A percentile compares a stretch with the other conserved stretches of the same genome.
Conservation (phyloP, 2,797 vertebrate genomes). For the Hylomyscus alleni region DNA sequence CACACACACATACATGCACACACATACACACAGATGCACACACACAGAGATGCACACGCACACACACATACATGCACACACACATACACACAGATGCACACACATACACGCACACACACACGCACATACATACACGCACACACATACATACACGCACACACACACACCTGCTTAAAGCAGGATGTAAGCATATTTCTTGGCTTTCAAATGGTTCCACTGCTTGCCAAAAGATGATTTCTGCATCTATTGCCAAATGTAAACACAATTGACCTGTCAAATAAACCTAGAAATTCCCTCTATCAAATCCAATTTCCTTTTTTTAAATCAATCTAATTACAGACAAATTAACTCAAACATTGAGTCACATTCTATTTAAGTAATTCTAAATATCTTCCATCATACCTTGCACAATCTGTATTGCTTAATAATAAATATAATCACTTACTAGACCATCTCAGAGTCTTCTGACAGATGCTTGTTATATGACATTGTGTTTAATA, state of each 20-base stretch:
- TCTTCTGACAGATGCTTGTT: background rate
- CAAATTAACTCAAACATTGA: conserved; percentile 46
- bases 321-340: background rate
- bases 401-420: background rate
- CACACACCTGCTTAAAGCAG: background rate
- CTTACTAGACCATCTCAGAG: background rate
- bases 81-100: background rate
- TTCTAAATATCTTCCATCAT: conserved; percentile 13
- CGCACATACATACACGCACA: background rate
- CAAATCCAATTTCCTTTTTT: conserved; percentile 43
- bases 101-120: no score
- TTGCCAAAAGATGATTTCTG: conserved; percentile 52
- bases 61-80: no score
- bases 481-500: background rate
- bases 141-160: background rate
- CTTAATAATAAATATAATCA: conserved; percentile 53
- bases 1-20: background rate
- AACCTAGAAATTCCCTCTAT: conserved; percentile 59
- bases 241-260: conserved; percentile 35
- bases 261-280: conserved; percentile 56
- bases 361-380: conserved; percentile 31
- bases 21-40: no score
- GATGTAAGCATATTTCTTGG: conserved; percentile 43
- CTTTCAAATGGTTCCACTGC: conserved; percentile 39
- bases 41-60: background rate